These are phyloP conservation scores for Entomyzon cyanotis DNA, from an alignment of 2,113 vertebrate species.

Conservation along the genomic window DNA sequence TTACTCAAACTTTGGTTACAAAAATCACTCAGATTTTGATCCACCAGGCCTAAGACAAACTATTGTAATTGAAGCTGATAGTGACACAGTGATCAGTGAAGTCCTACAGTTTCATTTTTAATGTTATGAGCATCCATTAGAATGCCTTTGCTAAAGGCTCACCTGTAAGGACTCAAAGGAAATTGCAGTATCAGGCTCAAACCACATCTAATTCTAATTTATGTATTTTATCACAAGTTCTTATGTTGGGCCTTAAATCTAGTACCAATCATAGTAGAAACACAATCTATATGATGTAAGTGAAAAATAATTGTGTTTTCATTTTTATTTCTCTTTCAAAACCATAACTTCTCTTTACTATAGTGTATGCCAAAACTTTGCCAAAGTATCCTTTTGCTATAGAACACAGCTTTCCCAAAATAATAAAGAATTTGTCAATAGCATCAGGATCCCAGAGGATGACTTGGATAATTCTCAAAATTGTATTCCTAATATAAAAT, in stretches of 20 bases:
- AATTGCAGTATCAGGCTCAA: background rate
- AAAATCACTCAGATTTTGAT: background rate
- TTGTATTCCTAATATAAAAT: background rate
- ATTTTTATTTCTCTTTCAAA: background rate
- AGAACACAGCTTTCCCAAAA: background rate
- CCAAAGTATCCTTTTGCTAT: background rate
- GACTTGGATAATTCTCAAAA: background rate
- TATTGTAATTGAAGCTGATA: background rate
- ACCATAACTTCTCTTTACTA: background rate
- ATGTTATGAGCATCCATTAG: background rate
- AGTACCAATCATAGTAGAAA: background rate
- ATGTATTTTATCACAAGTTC: background rate
- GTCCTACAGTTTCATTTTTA: background rate
- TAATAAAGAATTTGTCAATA: background rate
- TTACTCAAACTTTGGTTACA: background rate
- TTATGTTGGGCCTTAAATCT: background rate
- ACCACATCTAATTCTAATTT: background rate
- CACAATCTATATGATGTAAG: background rate
- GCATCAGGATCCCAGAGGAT: background rate
- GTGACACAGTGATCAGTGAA: background rate
- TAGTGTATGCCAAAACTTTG: background rate
- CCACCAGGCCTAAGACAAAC: background rate
- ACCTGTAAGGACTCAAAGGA: background rate
- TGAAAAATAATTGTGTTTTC: background rate
- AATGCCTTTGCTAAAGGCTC: background rate